These are phyloP conservation scores for Triplophysa dalaica DNA, from an alignment of 2,113 vertebrate species.

Conservation along the genomic window DNA sequence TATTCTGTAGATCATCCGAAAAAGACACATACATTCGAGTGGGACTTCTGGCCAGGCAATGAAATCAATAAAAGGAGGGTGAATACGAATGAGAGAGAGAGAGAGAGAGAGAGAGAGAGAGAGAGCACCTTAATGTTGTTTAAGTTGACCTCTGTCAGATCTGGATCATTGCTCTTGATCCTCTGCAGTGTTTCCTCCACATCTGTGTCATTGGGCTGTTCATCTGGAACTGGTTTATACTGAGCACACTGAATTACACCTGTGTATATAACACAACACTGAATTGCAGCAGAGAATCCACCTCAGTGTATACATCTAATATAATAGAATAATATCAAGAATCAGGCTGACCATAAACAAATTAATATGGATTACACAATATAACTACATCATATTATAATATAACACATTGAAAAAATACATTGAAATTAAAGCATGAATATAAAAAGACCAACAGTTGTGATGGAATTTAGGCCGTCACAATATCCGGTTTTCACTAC, in stretches of 20 bases:
- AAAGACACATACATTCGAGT: not conserved
- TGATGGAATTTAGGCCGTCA: no score
- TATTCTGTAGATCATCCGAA: slow-evolving; percentile 79
- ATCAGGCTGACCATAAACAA: not conserved
- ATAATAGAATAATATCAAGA: not conserved
- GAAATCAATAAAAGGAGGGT: not conserved
- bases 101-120: not conserved
- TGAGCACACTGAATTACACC: slow-evolving; percentile 96
- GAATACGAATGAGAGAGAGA: not conserved
- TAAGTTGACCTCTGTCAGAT: slow-evolving; percentile 93
- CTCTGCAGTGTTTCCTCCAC: slow-evolving; percentile 88
- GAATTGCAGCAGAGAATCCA: not conserved
- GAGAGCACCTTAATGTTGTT: slow-evolving; percentile 91
- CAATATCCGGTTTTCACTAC: no score
- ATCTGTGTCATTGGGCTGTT: slow-evolving; percentile 91
- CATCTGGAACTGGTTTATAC: slow-evolving; percentile 94
- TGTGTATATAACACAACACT: slow-evolving; percentile 55
- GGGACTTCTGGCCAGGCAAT: not conserved
- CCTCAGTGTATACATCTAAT: not conserved
- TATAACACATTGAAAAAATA: not conserved
- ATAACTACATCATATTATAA: not conserved
- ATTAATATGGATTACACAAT: not conserved
- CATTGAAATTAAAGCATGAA: not conserved
- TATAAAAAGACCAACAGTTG: no score
- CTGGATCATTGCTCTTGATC: slow-evolving; percentile 87